These are phyloP conservation scores for Aplysia californica DNA, from an alignment of 1,140 invertebrate species.

Conservation along the genomic window DNA sequence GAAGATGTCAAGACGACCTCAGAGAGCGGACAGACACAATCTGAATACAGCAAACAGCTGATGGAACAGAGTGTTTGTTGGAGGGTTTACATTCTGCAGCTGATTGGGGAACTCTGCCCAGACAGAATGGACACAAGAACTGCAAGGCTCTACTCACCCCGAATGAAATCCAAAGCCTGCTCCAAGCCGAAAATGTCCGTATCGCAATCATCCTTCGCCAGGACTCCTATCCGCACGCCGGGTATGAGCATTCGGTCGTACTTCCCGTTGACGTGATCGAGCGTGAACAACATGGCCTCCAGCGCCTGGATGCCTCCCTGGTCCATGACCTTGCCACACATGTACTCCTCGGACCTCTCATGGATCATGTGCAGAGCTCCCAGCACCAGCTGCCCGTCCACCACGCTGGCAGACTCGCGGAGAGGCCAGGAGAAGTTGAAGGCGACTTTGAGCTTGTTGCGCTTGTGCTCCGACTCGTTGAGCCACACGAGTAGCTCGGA, in stretches of 20 bases:
- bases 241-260: slow-evolving; percentile 62
- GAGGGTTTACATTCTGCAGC: not conserved
- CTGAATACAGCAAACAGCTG: not conserved
- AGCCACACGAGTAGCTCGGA: not conserved
- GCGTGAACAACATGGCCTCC: slow-evolving; percentile 91
- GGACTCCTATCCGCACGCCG: slow-evolving; percentile 85
- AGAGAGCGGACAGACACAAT: not conserved
- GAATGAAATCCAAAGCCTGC: slow-evolving; percentile 97
- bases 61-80: not conserved
- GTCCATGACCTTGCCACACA: slow-evolving; percentile 93
- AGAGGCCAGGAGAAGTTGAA: slow-evolving; percentile 79
- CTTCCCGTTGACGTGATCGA: slow-evolving; percentile 82
- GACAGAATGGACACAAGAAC: not conserved
- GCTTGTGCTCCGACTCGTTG: slow-evolving; percentile 22
- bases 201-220: slow-evolving; percentile 95
- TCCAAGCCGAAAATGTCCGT: slow-evolving; percentile 96
- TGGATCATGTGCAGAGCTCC: slow-evolving; percentile 97
- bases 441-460: slow-evolving; percentile 30
- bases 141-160: slow-evolving; percentile 79
- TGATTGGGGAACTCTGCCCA: not conserved
- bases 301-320: slow-evolving; percentile 90
- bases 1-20: not conserved
- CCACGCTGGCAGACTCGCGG: slow-evolving; percentile 81
- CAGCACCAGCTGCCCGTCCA: slow-evolving; percentile 82
- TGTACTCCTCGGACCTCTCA: slow-evolving; percentile 82